These are phyloP conservation scores for Pheosia tremula DNA, from an alignment of 2,888 invertebrate genomes.

Conservation along the genomic window DNA sequence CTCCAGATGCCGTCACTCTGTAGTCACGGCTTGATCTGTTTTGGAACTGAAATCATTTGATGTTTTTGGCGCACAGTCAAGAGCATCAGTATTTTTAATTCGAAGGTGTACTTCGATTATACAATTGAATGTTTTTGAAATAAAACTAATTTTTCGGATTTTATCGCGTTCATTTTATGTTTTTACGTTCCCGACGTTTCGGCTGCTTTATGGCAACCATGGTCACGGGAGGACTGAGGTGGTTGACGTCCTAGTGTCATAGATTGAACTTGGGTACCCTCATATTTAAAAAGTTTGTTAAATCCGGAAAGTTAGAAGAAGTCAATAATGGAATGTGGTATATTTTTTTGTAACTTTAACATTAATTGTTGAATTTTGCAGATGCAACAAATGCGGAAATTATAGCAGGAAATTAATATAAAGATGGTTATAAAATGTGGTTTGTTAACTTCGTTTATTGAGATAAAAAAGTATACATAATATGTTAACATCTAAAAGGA, in stretches of 20 bases:
- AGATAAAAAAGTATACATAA: constrained; percentile 17
- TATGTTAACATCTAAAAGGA: constrained; percentile 13
- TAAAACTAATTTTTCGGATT: no score
- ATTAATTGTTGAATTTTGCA: constrained; percentile 32
- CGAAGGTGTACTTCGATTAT: constrained; percentile 55
- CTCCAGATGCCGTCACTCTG: constrained; percentile 59
- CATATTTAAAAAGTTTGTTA: no score
- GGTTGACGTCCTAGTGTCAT: no score
- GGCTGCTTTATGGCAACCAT: no score
- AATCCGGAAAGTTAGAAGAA: no score
- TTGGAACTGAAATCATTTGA: constrained; percentile 66
- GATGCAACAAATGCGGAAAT: constrained; percentile 9
- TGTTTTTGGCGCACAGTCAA: constrained; percentile 74
- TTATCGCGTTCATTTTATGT: no score
- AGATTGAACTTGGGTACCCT: no score
- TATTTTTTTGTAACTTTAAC: no score
- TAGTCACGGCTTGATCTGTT: constrained; percentile 59
- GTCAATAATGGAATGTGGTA: no score
- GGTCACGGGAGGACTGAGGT: no score
- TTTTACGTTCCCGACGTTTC: no score
- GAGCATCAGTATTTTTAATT: constrained; percentile 62
- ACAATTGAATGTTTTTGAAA: constrained; percentile 26
- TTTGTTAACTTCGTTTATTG: constrained; percentile 22
- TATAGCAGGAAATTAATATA: constrained; percentile 17
- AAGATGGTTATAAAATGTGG: constrained; percentile 15